Percentiles rank a stretch among this genome's conserved stretches.
These are phyloP conservation scores for Tipula vernalis DNA, from an alignment of 2,888 invertebrate species.

Conservation along the genomic window DNA sequence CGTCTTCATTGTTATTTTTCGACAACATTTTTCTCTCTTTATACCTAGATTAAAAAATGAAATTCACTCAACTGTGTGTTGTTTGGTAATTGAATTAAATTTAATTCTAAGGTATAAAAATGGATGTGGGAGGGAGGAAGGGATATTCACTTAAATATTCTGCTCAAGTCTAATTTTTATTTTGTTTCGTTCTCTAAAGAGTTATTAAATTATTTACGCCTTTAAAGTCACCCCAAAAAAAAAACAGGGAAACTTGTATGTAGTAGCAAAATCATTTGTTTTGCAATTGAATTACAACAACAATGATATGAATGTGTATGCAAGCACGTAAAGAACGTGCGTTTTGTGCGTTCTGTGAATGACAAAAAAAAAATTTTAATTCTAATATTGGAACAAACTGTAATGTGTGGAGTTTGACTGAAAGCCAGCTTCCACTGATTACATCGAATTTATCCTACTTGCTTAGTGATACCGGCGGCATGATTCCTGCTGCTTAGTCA, in stretches of 20 bases:
- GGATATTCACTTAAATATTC: not conserved
- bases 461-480: no score
- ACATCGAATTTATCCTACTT: no score
- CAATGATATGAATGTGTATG: not conserved
- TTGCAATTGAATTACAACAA: not conserved
- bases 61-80: not conserved
- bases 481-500: no score
- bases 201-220: constrained; percentile 4
- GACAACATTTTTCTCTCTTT: not conserved
- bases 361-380: no score
- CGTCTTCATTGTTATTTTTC: not conserved
- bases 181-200: not conserved
- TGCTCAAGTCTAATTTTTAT: not conserved
- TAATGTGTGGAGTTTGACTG: no score
- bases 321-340: no score
- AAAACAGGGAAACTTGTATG: not conserved
- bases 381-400: no score
- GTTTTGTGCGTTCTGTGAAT: no score
- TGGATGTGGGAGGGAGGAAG: not conserved
- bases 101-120: not conserved
- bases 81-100: not conserved
- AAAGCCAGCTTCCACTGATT: no score
- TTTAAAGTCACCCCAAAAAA: not conserved
- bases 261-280: not conserved
- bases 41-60: not conserved